Conservation (phyloP, 2,113 vertebrate genomes). For the Austrofundulus limnaeus region DNA sequence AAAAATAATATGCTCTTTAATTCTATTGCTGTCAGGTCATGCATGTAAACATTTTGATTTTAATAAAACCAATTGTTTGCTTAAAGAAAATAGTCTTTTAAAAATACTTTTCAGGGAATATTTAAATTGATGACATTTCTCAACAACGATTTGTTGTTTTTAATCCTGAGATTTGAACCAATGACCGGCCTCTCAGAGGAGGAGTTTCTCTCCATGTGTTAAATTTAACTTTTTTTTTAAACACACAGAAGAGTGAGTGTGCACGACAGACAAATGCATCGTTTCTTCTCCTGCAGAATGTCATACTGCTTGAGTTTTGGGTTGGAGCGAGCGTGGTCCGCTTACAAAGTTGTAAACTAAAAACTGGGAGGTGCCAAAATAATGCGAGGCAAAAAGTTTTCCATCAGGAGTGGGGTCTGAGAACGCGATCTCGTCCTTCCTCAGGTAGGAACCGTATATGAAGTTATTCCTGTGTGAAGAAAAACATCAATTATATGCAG, state of each 20-base stretch:
- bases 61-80: conserved; percentile 60
- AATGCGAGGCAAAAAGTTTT: conserved; percentile 94
- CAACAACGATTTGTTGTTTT: conserved; percentile 73
- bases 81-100: conserved; percentile 72
- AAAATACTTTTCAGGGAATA: conserved; percentile 68
- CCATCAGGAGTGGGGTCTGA: conserved; percentile 98
- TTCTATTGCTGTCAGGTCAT: conserved; percentile 75
- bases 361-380: conserved; percentile 95
- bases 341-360: conserved; percentile 99
- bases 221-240: conserved; percentile 22
- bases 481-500: neutral
- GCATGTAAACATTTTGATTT: conserved; percentile 63
- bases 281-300: conserved; percentile 14
- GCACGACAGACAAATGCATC: neutral
- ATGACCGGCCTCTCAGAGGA: conserved; percentile 47
- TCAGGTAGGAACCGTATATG: conserved; percentile 94
- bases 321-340: conserved; percentile 67
- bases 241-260: no score
- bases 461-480: conserved; percentile 89
- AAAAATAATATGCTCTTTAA: conserved; percentile 50
- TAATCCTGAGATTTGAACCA: conserved; percentile 81
- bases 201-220: conserved; percentile 36
- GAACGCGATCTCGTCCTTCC: conserved; percentile 98
- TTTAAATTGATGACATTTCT: conserved; percentile 65
- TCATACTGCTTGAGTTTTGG: conserved; percentile 59